Percentiles rank a stretch among this genome's conserved stretches.
These are phyloP conservation scores for Erannis defoliaria DNA, from an alignment of 2,888 invertebrate species.

Conservation along the genomic window DNA sequence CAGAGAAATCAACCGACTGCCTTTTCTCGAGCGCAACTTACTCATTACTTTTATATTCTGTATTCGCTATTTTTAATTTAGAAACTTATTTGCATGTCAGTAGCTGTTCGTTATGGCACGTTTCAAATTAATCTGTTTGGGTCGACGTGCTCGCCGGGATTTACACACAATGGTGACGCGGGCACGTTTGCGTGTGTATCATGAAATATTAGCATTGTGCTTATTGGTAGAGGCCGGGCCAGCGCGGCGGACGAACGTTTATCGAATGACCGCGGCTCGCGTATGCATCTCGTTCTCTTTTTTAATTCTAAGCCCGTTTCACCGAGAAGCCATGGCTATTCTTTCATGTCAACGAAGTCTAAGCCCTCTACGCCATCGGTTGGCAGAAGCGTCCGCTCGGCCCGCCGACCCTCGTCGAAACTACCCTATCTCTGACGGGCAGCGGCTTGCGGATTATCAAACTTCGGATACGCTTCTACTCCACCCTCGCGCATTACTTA, in stretches of 20 bases:
- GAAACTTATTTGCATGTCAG: constrained; percentile 40
- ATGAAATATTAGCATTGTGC: constrained; percentile 69
- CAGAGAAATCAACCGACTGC: constrained; percentile 58
- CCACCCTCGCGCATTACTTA: constrained; percentile 53
- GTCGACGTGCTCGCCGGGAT: constrained; percentile 68
- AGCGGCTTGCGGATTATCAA: constrained; percentile 75
- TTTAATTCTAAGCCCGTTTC: constrained; percentile 59
- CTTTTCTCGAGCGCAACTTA: constrained; percentile 50
- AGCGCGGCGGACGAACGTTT: constrained; percentile 44
- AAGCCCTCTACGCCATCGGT: constrained; percentile 61
- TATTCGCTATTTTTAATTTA: constrained; percentile 35
- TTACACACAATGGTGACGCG: constrained; percentile 74
- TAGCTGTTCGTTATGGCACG: constrained; percentile 54
- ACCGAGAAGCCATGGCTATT: constrained; percentile 50
- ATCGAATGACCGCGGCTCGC: constrained; percentile 58
- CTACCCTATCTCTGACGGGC: constrained; percentile 74
- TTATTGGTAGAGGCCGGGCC: constrained; percentile 52
- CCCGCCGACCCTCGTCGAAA: constrained; percentile 67
- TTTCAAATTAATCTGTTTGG: constrained; percentile 67
- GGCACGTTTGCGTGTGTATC: constrained; percentile 70
- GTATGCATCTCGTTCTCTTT: constrained; percentile 53
- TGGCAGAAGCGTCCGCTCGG: constrained; percentile 60
- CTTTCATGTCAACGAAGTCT: constrained; percentile 61
- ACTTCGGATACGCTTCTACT: constrained; percentile 52
- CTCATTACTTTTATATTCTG: constrained; percentile 46